phyloP scores from a whole-genome alignment of 2,113 vertebrate genomes.

The Psilopogon haemacephalus region DNA sequence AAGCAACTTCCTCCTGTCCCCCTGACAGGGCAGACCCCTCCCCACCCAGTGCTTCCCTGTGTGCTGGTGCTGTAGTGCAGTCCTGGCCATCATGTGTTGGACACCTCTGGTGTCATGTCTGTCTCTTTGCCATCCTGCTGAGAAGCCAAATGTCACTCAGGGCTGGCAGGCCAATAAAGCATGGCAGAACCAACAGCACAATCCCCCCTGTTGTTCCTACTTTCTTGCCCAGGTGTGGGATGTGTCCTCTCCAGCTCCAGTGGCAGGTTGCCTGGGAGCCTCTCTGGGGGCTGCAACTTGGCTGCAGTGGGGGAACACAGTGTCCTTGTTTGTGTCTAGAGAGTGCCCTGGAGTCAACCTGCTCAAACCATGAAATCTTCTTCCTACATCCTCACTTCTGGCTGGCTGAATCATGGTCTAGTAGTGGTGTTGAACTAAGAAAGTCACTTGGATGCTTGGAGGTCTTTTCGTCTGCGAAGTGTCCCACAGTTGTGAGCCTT shows the following conservation, averaged over 20 bases:
- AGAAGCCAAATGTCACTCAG: neutral
- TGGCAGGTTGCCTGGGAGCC: neutral
- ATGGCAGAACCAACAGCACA: conserved; percentile 21
- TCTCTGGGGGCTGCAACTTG: neutral
- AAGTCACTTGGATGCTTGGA: neutral
- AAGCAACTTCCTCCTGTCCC: neutral
- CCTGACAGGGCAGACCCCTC: neutral
- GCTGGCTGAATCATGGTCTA: neutral
- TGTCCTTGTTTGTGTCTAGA: neutral
- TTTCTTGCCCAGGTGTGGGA: neutral
- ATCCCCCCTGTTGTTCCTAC: neutral
- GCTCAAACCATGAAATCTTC: neutral
- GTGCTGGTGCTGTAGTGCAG: neutral
- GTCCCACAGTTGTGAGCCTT: neutral
- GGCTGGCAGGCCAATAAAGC: conserved; percentile 54
- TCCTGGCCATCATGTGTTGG: neutral
- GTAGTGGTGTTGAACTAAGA: neutral
- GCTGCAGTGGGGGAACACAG: neutral
- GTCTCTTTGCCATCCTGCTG: neutral
- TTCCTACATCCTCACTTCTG: neutral
- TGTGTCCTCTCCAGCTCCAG: neutral
- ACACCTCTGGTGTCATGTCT: neutral
- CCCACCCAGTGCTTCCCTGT: neutral
- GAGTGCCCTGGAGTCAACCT: neutral
- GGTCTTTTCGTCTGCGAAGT: neutral